phyloP scores from a whole-genome alignment of 1,140 invertebrate genomes.

The Drosophila saltans region DNA sequence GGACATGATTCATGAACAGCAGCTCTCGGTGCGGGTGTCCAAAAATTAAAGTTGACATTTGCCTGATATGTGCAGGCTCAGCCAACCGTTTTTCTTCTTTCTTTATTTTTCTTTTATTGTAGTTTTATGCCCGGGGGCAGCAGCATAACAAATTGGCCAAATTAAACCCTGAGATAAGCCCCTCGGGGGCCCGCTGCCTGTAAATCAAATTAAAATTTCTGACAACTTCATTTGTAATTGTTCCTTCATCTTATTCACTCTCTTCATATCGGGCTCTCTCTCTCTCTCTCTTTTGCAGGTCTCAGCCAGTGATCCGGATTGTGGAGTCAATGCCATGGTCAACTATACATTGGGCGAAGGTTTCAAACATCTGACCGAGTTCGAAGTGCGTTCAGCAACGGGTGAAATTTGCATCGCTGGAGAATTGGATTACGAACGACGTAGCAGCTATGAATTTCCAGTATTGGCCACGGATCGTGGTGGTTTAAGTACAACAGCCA shows the following conservation, averaged over 20 bases:
- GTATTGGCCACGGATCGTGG: conserved; percentile 97
- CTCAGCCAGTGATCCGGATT: conserved; percentile 96
- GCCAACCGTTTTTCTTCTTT: conserved; percentile 2
- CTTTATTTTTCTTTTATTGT: background rate
- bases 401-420: conserved; percentile 95
- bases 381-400: conserved; percentile 90
- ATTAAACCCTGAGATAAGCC: conserved; percentile 68
- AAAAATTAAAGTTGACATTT: conserved; percentile 71
- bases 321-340: conserved; percentile 96
- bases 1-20: conserved; percentile 30
- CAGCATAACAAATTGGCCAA: conserved; percentile 74
- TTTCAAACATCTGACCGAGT: conserved; percentile 87
- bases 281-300: conserved; percentile 88
- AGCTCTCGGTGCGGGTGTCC: background rate
- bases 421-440: conserved; percentile 93
- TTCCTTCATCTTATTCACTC: conserved; percentile 4
- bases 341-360: conserved; percentile 94
- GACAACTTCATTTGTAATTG: conserved; percentile 78
- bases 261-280: conserved; percentile 7
- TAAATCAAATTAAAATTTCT: conserved; percentile 80
- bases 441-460: conserved; percentile 94
- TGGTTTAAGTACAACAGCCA: conserved; percentile 95
- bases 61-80: conserved; percentile 47
- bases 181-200: conserved; percentile 34
- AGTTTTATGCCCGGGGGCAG: conserved; percentile 28